These are phyloP conservation scores for Plebejus argus DNA, from an alignment of 2,888 invertebrate genomes.

Conservation along the genomic window DNA sequence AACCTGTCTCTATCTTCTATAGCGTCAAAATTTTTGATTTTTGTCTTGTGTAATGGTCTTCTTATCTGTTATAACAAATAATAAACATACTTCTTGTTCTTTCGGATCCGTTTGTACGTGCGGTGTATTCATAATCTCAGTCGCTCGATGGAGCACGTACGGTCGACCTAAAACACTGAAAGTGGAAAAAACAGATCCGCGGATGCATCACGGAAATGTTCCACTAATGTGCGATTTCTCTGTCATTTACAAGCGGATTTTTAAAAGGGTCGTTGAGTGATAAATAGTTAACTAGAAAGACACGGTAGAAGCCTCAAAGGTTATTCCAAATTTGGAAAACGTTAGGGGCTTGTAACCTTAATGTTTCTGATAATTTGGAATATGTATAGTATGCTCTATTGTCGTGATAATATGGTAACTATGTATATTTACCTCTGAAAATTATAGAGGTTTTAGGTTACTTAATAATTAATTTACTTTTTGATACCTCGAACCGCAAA, in stretches of 20 bases:
- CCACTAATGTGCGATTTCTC: constrained; percentile 57
- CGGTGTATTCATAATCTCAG: not conserved
- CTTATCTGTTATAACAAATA: too few relatives aligned
- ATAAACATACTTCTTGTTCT: not conserved
- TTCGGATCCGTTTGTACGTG: not conserved
- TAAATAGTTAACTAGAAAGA: not conserved
- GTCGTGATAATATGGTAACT: too few relatives aligned
- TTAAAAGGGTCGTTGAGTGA: constrained; percentile 4
- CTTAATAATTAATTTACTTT: too few relatives aligned
- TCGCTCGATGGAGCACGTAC: constrained; percentile 53
- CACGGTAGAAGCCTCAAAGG: not conserved
- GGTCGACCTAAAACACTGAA: constrained; percentile 52
- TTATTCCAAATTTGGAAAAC: not conserved
- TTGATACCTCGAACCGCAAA: too few relatives aligned
- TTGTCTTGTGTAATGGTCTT: too few relatives aligned
- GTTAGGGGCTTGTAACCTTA: too few relatives aligned
- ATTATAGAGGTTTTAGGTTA: too few relatives aligned
- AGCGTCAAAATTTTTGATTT: too few relatives aligned
- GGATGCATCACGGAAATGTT: constrained; percentile 52
- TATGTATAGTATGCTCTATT: too few relatives aligned
- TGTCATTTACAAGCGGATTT: constrained; percentile 44
- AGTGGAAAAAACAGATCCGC: constrained; percentile 45
- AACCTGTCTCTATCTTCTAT: too few relatives aligned
- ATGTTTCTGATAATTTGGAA: too few relatives aligned
- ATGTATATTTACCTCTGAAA: too few relatives aligned